Percentiles rank a stretch among this genome's conserved stretches.
These are phyloP conservation scores for Rotaria macrura DNA, from an alignment of 2,888 invertebrate species.

Conservation along the genomic window DNA sequence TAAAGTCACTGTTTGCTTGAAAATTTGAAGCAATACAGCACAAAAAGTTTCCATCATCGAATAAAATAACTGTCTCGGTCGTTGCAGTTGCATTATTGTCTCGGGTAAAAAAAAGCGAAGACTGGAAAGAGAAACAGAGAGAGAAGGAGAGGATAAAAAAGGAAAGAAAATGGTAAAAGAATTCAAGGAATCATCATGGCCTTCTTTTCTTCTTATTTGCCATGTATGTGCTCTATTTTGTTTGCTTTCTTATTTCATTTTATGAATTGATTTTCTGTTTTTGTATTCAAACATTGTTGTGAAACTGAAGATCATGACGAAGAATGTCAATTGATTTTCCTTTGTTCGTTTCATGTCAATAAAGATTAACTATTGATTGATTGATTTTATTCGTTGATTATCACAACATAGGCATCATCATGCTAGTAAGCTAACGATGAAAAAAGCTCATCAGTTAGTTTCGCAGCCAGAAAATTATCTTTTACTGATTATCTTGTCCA, in stretches of 20 bases:
- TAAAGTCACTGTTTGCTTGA: background rate
- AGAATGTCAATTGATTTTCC: background rate
- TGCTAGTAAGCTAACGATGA: no score
- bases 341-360: background rate
- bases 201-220: background rate
- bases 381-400: background rate
- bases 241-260: background rate
- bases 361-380: background rate
- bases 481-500: no score
- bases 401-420: no score
- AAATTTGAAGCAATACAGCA: background rate
- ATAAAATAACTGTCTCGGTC: no score
- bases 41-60: no score
- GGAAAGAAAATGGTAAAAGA: background rate
- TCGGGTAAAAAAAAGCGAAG: background rate
- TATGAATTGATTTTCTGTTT: background rate
- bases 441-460: no score
- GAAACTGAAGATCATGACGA: background rate
- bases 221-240: background rate
- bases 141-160: background rate
- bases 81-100: no score
- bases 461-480: no score
- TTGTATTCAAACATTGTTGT: background rate
- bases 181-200: background rate
- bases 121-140: background rate